Evolutionary conservation across 1,140 invertebrate genomes (phyloP), one percentile per base, ranked within the genome.

Genomic region (Leptinotarsa undecemlineata): DNA sequence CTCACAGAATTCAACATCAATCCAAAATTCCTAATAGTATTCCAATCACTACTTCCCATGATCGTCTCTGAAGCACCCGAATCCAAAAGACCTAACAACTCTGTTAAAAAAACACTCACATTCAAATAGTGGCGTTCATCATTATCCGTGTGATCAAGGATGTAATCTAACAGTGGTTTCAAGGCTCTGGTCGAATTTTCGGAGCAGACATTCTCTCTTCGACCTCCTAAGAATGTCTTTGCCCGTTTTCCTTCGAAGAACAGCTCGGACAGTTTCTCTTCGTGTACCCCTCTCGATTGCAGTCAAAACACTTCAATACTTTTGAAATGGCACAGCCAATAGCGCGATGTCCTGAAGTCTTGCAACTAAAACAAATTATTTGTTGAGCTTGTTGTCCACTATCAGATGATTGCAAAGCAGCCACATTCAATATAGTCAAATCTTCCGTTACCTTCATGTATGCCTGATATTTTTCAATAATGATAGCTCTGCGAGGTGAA

Each of bases 61-160:
- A 60, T 62, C 20, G 21, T 42, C 4, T 15, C 48, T 6, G 26
- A 26, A 17, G 62, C 62, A 13, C 62, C 20, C 23, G 19, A 21
- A 26, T 26, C 26, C 26, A 26, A 26, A 26, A 26, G 26, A 26
- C 5, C 26, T 26, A 26, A 26, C 26, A 64, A n/a, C 14, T 64
- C 23, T 8, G 13, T 4, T n/a, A 6, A 11, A 26, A 64, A 26
- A 14, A 64, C 79, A 79, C 26, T 78, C 76, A 13, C 73, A 73
- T 20, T 85, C 71, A 80, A 85, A 84, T 14, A 85, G 76, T 1
- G 79, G 76, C 83, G 20, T 62, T 8, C 80, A 73, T 67, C 85
- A 20, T 64, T 26, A 20, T 20, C 6, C 0, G 23, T 3, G 23
- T 26, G 19, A 14, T 64, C 19, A 20, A 64, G 23, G 20, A 64